Conservation (phyloP, 2,888 invertebrate genomes). For the Sesamia inferens region DNA sequence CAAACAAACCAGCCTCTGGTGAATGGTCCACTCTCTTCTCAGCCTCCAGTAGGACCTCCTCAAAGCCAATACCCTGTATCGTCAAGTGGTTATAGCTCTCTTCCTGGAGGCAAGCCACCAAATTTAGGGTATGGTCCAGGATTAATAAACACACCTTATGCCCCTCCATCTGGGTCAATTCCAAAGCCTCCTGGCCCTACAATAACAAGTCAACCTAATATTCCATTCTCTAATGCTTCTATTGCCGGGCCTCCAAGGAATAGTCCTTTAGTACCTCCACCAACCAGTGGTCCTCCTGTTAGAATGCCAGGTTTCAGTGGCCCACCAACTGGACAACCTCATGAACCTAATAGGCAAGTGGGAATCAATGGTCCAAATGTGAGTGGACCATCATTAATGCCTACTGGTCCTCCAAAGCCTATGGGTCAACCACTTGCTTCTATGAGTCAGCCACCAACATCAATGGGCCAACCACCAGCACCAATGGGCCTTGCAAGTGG, state of each 20-base stretch:
- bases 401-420: conserved; percentile 56
- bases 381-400: conserved; percentile 52
- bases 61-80: conserved; percentile 63
- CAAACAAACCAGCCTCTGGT: conserved; percentile 79
- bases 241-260: conserved; percentile 71
- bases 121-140: conserved; percentile 65
- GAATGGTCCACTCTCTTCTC: conserved; percentile 79
- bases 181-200: conserved; percentile 66
- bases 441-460: conserved; percentile 46
- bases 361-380: conserved; percentile 72
- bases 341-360: conserved; percentile 62
- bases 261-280: conserved; percentile 75
- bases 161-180: conserved; percentile 61
- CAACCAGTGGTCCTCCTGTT: conserved; percentile 64
- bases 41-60: conserved; percentile 48
- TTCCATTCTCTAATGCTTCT: conserved; percentile 71
- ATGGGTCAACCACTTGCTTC: conserved; percentile 53
- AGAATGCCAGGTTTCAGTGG: conserved; percentile 61
- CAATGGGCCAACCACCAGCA: conserved; percentile 53
- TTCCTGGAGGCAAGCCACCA: conserved; percentile 66
- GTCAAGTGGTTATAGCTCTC: conserved; percentile 70
- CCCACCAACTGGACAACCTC: conserved; percentile 55
- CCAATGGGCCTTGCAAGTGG: conserved; percentile 45
- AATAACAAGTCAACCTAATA: conserved; percentile 72
- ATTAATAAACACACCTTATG: conserved; percentile 62